Evolutionary conservation across 2,888 invertebrate genomes (phyloP), one percentile per base, ranked within the genome.

Genomic region (Oscheius onirici): DNA sequence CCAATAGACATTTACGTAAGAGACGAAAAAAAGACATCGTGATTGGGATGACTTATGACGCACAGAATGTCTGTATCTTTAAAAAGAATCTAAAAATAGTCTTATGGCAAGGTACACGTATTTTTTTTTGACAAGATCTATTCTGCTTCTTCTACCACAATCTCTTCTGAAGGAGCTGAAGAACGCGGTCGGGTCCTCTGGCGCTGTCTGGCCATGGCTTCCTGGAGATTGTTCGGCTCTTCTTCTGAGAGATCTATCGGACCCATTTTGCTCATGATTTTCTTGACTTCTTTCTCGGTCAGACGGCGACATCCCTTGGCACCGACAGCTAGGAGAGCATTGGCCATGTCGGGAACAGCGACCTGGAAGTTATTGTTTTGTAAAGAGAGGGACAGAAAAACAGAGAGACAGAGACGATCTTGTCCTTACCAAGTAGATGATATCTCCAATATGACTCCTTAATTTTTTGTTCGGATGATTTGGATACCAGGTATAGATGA

Each of bases 401-500:
- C n/a, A n/a, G n/a, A n/a, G n/a, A n/a, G n/a, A n/a, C n/a, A n/a
- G n/a, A n/a, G n/a, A n/a, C n/a, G n/a, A n/a, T n/a, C n/a, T n/a
- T n/a, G n/a, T 15, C 22, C 46, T 40, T 55, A 81, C 78, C 76
- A 82, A 49, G 71, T 80, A 77, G 52, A 82, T 82, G 17, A 73
- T 94, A 84, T 94, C 92, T 89, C 95, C 95, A 17, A 95, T 93
- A 88, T 95, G 95, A 3, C 95, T 95, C 20, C 96, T 91, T 71
- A 92, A 92, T 81, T 92, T 92, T 0, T 93, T 92, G 88, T 95
- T 95, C 66, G 93, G 91, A 90, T 97, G 95, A 89, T 93, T 93
- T 0, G 96, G 97, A 44, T 92, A 92, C 96, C 97, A 97, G 80
- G 93, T 76, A 63, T 73, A 77, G 15, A 73, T 75, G n/a, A 78